A percentile compares a stretch with the other conserved stretches of the same genome.
phyloP scores from a whole-genome alignment of 2,113 vertebrate species.

The Passer montanus region DNA sequence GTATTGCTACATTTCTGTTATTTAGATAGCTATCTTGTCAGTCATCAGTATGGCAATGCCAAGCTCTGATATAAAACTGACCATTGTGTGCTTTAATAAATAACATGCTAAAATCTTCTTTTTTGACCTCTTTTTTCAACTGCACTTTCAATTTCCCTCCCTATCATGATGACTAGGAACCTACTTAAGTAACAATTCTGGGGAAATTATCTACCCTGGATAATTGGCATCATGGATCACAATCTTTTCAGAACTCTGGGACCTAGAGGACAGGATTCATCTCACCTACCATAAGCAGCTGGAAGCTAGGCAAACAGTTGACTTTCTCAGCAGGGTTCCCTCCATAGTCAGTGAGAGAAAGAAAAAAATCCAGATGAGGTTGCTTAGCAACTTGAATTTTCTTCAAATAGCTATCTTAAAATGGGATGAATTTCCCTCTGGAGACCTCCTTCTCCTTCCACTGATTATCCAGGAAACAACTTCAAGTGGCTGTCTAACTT shows the following conservation, averaged over 20 bases:
- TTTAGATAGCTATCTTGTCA: not conserved
- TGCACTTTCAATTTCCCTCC: not conserved
- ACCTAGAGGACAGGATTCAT: not conserved
- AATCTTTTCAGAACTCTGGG: not conserved
- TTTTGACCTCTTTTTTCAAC: not conserved
- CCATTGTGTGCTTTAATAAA: not conserved
- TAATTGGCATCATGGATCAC: not conserved
- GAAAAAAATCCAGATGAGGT: not conserved
- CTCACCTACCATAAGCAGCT: not conserved
- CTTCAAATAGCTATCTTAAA: conserved; percentile 12
- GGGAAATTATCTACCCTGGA: not conserved
- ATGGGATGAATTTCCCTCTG: conserved; percentile 6
- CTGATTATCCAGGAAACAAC: not conserved
- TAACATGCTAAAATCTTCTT: not conserved
- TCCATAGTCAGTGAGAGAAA: not conserved
- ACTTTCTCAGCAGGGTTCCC: not conserved
- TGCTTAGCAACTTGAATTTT: conserved; percentile 56
- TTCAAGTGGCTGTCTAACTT: not conserved
- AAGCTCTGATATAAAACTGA: not conserved
- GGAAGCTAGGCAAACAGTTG: not conserved
- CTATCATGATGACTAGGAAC: not conserved
- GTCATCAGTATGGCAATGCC: not conserved
- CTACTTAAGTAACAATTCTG: not conserved
- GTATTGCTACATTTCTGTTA: not conserved
- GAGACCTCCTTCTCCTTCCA: conserved; percentile 9